Conservation (phyloP, 2,888 invertebrate genomes). For the Pseudolycoriella hygida region DNA sequence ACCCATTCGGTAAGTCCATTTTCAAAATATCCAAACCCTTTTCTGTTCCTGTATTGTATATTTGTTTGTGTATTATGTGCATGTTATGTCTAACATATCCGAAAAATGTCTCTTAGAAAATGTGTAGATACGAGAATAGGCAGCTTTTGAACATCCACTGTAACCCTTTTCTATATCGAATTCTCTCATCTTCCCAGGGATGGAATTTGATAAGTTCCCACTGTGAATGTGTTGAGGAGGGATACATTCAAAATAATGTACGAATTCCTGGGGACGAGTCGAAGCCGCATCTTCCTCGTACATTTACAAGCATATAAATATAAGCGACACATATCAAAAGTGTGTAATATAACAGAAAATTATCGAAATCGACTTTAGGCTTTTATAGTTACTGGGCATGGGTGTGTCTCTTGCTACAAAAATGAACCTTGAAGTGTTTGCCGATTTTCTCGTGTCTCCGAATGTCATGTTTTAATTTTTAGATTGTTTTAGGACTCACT, state of each 20-base stretch:
- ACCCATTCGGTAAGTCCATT: not conserved
- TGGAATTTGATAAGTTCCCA: not conserved
- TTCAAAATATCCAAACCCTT: conserved; percentile 1
- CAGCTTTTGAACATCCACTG: no score
- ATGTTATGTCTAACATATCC: not conserved
- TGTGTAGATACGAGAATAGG: no score
- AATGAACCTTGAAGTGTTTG: no score
- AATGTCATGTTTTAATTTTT: no score
- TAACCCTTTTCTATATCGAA: no score
- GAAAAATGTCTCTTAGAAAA: conserved; percentile 1
- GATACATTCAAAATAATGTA: not conserved
- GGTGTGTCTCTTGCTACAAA: no score
- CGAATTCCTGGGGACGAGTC: not conserved
- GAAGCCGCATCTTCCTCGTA: no score
- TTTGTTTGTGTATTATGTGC: not conserved
- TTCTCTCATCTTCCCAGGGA: not conserved
- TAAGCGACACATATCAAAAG: no score
- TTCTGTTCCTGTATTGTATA: not conserved
- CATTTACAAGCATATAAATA: no score
- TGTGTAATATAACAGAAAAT: not conserved
- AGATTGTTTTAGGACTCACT: no score
- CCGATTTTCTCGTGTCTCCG: no score
- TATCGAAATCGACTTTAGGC: not conserved
- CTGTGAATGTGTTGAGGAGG: not conserved
- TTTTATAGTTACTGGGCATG: not conserved